Base-by-base conservation (phyloP, 2,113 vertebrate species). In the Xiphophorus couchianus region DNA sequence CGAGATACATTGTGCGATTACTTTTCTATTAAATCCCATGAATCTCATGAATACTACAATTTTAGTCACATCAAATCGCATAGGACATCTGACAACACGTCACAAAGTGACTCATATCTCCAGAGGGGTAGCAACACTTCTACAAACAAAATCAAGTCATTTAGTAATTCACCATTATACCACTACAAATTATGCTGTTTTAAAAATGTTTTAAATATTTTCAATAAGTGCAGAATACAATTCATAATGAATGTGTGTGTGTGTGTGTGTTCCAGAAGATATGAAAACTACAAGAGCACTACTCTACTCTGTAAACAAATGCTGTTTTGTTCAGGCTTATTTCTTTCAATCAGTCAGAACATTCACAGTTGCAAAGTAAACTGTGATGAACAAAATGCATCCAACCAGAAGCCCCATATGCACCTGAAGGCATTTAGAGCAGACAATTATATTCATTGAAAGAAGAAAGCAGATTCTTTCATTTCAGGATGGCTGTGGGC, bases 401-500 rank as follows among this genome's bases (percentile, higher is more conserved):
- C 78, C 51, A 44, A 48, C 39, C 29, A 39, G 71, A n/a, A 58
- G 51, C 67, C 66, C 33, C 48, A 64, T 37, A 42, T 58, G 67
- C 65, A 79, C 88, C 86, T 66, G 51, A 33, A 84, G 86, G 81
- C 83, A 76, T 87, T 72, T 71, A 62, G 33, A 77, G 70, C 30
- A 74, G 68, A 73, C 78, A 84, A 87, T 88, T 88, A 83, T 54
- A 78, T 86, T 84, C 61, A 85, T 85, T 83, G 88, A 79, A 84
- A 69, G 66, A 73, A 58, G 85, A 79, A 84, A 71, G 63, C 72
- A 58, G 51, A 58, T 58, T n/a, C 7, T n/a, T 19, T 11, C 25
- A 25, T n/a, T 58, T 11, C 51, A 10, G 25, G 22, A n/a, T 25
- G 25, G 25, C 51, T n/a, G 51, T 10, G 51, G 51, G 25, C 51